Evolutionary conservation across 2,888 invertebrate genomes (phyloP).

Genomic region (Chymomyza fuscimana): DNA sequence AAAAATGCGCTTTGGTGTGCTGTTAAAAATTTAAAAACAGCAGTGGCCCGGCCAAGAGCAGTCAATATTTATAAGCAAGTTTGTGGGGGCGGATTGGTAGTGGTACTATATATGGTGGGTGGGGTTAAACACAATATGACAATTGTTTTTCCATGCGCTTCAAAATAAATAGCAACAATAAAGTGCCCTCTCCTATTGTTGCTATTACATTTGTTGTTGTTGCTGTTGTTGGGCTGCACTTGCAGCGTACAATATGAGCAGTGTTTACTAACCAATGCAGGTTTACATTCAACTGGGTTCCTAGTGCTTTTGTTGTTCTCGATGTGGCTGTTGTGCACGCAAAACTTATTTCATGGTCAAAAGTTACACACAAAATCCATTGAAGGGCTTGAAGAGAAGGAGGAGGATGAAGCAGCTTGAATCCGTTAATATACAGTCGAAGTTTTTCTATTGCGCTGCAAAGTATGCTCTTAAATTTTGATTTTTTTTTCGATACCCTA

Average conservation of each 20-base stretch:
- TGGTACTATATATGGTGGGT: neutral
- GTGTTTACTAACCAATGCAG: neutral
- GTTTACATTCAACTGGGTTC: neutral
- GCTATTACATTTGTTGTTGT: neutral
- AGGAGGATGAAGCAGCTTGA: neutral
- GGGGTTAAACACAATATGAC: constrained; percentile 2
- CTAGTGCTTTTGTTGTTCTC: neutral
- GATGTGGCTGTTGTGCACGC: neutral
- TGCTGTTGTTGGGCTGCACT: neutral
- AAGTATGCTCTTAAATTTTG: neutral
- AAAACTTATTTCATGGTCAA: constrained; percentile 1
- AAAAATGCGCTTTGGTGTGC: neutral
- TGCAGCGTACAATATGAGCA: neutral
- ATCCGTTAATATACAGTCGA: neutral
- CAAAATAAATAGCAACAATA: constrained; percentile 3
- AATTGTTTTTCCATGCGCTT: constrained; percentile 2
- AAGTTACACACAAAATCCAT: neutral
- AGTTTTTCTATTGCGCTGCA: neutral
- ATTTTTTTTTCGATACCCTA: neutral
- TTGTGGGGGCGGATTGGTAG: neutral
- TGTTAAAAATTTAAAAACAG: neutral
- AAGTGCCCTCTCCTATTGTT: neutral
- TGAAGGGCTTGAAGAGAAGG: neutral
- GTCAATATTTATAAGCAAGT: constrained; percentile 1
- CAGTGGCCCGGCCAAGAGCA: neutral